Conservation (phyloP, 92 coral and sea anemone species). For the Heteractis magnifica region DNA sequence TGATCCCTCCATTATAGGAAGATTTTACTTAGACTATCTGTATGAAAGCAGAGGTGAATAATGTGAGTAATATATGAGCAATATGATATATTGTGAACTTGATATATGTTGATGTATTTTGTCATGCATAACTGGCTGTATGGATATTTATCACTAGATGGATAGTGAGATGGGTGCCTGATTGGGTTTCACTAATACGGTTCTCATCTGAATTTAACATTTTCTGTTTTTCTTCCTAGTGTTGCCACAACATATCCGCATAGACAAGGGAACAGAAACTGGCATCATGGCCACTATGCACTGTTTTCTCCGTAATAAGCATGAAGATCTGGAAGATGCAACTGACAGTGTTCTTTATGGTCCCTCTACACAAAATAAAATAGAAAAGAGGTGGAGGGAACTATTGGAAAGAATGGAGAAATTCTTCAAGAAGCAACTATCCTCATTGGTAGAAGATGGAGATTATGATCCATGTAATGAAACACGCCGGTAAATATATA, state of each 20-base stretch:
- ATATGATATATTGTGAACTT: not conserved
- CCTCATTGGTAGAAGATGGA: conserved; percentile 63
- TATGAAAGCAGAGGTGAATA: conserved; percentile 51
- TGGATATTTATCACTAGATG: not conserved
- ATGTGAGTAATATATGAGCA: not conserved
- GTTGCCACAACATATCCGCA: not conserved
- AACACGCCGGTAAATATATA: conserved; percentile 24
- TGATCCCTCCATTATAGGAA: conserved; percentile 57
- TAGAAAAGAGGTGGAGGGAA: conserved; percentile 67
- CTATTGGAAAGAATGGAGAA: conserved; percentile 64
- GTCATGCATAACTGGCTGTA: not conserved
- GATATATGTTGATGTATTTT: not conserved
- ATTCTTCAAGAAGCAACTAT: conserved; percentile 54
- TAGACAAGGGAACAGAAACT: conserved; percentile 68
- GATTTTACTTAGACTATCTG: conserved; percentile 67
- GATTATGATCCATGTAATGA: conserved; percentile 57
- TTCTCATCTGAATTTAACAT: conserved; percentile 5
- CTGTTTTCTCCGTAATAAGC: conserved; percentile 39
- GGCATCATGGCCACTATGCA: conserved; percentile 69
- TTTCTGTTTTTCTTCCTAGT: not conserved
- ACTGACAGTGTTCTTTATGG: conserved; percentile 56
- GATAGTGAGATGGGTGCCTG: not conserved
- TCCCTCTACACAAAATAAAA: conserved; percentile 70
- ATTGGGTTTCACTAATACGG: not conserved
- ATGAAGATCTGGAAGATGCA: conserved; percentile 51